Evolutionary conservation across 1,140 invertebrate species (phyloP).

Genomic region (Drosophila rufa): DNA sequence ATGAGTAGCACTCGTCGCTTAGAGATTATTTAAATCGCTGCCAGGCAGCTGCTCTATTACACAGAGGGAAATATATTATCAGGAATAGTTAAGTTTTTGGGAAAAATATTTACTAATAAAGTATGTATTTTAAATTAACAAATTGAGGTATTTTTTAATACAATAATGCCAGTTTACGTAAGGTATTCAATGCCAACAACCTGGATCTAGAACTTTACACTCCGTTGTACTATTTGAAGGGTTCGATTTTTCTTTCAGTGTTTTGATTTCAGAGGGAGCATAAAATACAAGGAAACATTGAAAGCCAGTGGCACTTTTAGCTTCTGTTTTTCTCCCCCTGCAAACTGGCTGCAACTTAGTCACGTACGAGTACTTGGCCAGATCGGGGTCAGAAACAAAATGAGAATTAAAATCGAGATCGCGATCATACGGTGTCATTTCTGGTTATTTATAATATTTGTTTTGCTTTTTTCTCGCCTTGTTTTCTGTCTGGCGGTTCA

Average conservation of each 20-base stretch:
- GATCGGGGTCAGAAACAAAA: conserved; percentile 24
- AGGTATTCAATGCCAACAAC: no score
- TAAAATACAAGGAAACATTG: neutral
- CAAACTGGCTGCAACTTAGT: conserved; percentile 28
- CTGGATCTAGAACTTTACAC: neutral
- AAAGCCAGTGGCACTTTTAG: conserved; percentile 3
- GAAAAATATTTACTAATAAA: no score
- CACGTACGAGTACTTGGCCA: conserved; percentile 17
- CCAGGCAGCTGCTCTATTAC: conserved; percentile 44
- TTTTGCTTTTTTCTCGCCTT: neutral
- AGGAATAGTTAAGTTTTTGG: neutral
- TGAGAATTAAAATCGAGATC: conserved; percentile 22
- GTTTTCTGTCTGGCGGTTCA: conserved; percentile 25
- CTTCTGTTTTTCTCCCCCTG: neutral
- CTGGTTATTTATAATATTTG: conserved; percentile 32
- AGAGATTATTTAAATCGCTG: conserved; percentile 69
- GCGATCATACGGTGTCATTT: conserved; percentile 19
- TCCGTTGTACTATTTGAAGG: neutral
- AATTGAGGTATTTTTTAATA: no score
- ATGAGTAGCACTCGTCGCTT: conserved; percentile 74
- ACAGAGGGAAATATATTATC: neutral
- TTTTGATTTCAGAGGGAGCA: neutral
- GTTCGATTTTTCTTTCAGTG: neutral
- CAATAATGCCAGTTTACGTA: no score
- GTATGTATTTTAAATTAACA: no score